Conservation (phyloP, 1,140 invertebrate species). For the Agrypnia vestita region DNA sequence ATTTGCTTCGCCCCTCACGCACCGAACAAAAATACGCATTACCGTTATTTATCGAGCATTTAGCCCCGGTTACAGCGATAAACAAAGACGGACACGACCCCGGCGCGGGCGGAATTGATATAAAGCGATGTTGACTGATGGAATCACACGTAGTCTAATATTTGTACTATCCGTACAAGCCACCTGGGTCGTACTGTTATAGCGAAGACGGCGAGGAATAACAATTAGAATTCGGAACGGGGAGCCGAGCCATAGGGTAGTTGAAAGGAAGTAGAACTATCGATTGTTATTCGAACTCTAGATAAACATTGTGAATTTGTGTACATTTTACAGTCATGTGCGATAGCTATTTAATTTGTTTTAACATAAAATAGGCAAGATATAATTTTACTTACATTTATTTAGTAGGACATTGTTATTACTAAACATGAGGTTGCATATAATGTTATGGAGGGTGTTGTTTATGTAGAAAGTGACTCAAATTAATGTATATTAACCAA, state of each 20-base stretch:
- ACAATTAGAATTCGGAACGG: conserved; percentile 3
- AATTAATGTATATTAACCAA: no score
- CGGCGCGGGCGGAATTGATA: neutral
- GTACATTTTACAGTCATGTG: no score
- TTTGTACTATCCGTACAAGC: conserved; percentile 21
- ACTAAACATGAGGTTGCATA: no score
- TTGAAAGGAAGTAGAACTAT: neutral
- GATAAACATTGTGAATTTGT: no score
- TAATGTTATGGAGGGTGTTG: no score
- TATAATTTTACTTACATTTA: no score
- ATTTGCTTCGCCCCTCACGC: neutral
- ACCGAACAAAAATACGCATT: neutral
- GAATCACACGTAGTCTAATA: conserved; percentile 39
- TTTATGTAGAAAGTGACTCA: no score
- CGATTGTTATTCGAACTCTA: no score
- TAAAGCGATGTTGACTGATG: conserved; percentile 37
- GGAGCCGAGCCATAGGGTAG: neutral
- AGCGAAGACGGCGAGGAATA: conserved; percentile 6
- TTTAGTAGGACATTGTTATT: no score
- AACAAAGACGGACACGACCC: neutral
- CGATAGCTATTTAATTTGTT: no score
- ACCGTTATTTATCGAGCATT: conserved; percentile 17
- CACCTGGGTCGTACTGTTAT: conserved; percentile 6
- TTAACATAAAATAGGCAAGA: no score
- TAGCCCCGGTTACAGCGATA: conserved; percentile 22